Evolutionary conservation across 2,797 vertebrate genomes (phyloP).

Genomic region (Lophius americanus): DNA sequence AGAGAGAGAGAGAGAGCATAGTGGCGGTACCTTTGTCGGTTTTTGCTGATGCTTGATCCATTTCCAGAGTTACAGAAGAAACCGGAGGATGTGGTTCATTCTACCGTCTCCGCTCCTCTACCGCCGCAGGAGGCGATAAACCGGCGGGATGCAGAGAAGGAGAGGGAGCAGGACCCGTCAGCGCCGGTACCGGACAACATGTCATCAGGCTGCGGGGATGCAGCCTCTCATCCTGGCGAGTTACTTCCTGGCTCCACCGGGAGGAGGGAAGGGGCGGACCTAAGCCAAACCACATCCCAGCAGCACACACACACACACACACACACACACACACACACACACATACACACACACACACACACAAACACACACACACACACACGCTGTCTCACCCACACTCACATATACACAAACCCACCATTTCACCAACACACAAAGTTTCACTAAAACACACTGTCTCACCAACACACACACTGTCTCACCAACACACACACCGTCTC

Average conservation of each 20-base stretch:
- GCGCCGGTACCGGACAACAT: neutral
- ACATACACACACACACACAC: too few relatives aligned
- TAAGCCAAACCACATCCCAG: neutral
- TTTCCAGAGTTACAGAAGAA: conserved; percentile 66
- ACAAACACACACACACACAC: too few relatives aligned
- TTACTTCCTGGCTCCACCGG: conserved; percentile 3
- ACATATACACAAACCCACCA: too few relatives aligned
- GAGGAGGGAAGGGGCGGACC: conserved; percentile 9
- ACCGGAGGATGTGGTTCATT: conserved; percentile 64
- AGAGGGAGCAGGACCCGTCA: neutral
- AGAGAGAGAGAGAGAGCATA: too few relatives aligned
- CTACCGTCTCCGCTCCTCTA: conserved; percentile 37
- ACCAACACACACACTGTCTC: too few relatives aligned
- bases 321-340: too few relatives aligned
- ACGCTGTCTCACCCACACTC: too few relatives aligned
- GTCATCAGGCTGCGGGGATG: conserved; percentile 40
- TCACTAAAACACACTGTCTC: too few relatives aligned
- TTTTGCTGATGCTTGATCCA: conserved; percentile 62
- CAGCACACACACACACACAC: too few relatives aligned
- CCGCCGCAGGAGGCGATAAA: conserved; percentile 28
- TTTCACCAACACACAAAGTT: too few relatives aligned
- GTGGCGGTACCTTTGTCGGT: conserved; percentile 70
- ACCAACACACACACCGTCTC: too few relatives aligned
- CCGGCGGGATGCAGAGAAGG: neutral
- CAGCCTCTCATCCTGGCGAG: conserved; percentile 22